phyloP scores from a whole-genome alignment of 2,113 vertebrate genomes.

The Melanotaenia duboulayi region DNA sequence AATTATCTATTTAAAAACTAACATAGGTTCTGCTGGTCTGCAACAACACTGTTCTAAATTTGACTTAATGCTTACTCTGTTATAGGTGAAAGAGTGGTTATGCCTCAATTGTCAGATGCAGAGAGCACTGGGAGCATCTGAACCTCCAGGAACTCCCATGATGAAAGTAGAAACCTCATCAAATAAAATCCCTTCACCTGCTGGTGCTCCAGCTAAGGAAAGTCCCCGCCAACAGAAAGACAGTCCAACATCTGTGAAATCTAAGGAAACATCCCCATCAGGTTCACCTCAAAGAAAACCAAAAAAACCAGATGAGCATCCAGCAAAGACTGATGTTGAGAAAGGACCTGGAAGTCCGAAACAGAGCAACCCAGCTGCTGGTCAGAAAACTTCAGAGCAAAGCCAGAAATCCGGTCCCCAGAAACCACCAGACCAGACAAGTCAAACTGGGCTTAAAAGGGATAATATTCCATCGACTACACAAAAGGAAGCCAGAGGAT shows the following conservation, averaged over 20 bases:
- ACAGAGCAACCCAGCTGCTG: slow-evolving; percentile 24
- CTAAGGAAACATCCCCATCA: slow-evolving; percentile 45
- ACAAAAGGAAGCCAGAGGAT: slow-evolving; percentile 78
- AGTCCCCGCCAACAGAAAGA: slow-evolving; percentile 64
- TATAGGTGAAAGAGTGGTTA: slow-evolving; percentile 92
- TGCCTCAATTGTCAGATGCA: slow-evolving; percentile 97
- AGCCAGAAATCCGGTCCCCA: slow-evolving; percentile 39
- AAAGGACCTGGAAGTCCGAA: slow-evolving; percentile 51
- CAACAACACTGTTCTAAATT: not conserved
- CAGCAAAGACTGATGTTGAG: slow-evolving; percentile 72
- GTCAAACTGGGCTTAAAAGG: slow-evolving; percentile 63
- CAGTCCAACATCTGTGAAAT: slow-evolving; percentile 44
- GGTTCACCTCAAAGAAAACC: slow-evolving; percentile 58
- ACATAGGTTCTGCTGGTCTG: not conserved
- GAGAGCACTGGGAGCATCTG: slow-evolving; percentile 86
- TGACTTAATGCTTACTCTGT: slow-evolving; percentile 12
- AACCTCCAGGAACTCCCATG: slow-evolving; percentile 77
- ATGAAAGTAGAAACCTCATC: slow-evolving; percentile 76
- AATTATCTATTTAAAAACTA: no score
- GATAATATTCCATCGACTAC: slow-evolving; percentile 75
- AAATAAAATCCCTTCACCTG: slow-evolving; percentile 65
- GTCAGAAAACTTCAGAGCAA: slow-evolving; percentile 44
- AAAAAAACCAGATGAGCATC: slow-evolving; percentile 42
- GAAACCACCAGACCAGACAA: slow-evolving; percentile 70
- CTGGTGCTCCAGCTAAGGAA: slow-evolving; percentile 53